Conservation (phyloP, 1,140 invertebrate genomes). For the Drosophila kepulauana region DNA sequence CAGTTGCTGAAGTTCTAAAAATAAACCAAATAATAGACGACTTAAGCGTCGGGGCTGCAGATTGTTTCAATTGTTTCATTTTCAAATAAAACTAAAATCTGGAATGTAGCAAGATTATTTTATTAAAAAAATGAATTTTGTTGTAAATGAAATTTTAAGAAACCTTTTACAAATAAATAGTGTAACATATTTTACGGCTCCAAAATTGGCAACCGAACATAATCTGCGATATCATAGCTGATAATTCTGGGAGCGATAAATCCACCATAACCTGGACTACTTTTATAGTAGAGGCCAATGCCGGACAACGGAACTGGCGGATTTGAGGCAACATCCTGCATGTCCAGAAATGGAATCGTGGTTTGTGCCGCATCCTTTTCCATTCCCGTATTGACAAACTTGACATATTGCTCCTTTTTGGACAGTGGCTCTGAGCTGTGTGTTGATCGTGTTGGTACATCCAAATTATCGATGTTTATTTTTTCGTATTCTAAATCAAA, state of each 20-base stretch:
- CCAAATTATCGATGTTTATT: not conserved
- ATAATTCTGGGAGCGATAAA: not conserved
- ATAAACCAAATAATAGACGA: too few relatives aligned
- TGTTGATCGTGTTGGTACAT: not conserved
- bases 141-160: too few relatives aligned
- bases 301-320: not conserved
- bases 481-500: not conserved
- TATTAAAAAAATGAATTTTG: too few relatives aligned
- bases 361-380: not conserved
- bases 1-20: too few relatives aligned
- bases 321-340: not conserved
- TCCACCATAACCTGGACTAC: not conserved
- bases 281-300: slow-evolving; percentile 2
- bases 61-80: too few relatives aligned
- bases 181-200: too few relatives aligned
- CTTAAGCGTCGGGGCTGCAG: too few relatives aligned
- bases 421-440: not conserved
- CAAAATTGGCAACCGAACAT: too few relatives aligned
- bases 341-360: not conserved
- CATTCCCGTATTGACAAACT: not conserved
- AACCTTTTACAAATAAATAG: too few relatives aligned
- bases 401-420: not conserved
- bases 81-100: too few relatives aligned
- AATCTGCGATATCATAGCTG: not conserved
- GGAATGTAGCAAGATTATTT: too few relatives aligned